phyloP scores from a whole-genome alignment of 2,113 vertebrate species.

The Misgurnus anguillicaudatus region DNA sequence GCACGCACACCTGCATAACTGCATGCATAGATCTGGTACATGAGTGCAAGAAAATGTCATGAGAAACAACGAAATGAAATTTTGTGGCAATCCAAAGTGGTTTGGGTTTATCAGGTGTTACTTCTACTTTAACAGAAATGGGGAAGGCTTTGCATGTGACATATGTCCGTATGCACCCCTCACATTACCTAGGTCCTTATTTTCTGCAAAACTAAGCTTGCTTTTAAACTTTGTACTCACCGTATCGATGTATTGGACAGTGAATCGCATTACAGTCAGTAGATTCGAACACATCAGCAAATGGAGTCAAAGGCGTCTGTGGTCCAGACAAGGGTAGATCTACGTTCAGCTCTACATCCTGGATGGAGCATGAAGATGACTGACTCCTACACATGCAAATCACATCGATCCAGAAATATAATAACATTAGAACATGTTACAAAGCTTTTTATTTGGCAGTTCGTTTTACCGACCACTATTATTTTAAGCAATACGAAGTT shows the following conservation, averaged over 20 bases:
- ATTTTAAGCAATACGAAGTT: background rate
- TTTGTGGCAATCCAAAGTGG: background rate
- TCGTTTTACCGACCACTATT: background rate
- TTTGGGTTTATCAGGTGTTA: conserved; percentile 53
- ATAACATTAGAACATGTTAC: background rate
- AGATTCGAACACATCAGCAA: conserved; percentile 57
- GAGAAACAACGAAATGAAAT: conserved; percentile 4
- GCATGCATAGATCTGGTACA: background rate
- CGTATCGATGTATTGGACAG: conserved; percentile 71
- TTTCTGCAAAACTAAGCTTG: background rate
- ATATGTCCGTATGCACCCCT: background rate
- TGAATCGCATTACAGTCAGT: conserved; percentile 64
- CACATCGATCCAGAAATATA: background rate
- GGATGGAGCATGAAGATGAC: conserved; percentile 45
- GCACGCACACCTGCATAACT: background rate
- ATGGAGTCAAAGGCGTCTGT: conserved; percentile 23
- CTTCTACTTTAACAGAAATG: conserved; percentile 55
- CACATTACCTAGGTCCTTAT: background rate
- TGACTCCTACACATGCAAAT: conserved; percentile 48
- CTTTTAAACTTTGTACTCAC: conserved; percentile 53
- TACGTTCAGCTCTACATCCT: conserved; percentile 54
- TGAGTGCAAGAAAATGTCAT: background rate
- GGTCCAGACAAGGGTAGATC: conserved; percentile 41
- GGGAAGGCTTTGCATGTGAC: background rate
- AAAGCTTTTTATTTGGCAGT: background rate